These are phyloP conservation scores for Catagonus wagneri DNA, from an alignment of 2,113 vertebrate genomes.

Conservation along the genomic window DNA sequence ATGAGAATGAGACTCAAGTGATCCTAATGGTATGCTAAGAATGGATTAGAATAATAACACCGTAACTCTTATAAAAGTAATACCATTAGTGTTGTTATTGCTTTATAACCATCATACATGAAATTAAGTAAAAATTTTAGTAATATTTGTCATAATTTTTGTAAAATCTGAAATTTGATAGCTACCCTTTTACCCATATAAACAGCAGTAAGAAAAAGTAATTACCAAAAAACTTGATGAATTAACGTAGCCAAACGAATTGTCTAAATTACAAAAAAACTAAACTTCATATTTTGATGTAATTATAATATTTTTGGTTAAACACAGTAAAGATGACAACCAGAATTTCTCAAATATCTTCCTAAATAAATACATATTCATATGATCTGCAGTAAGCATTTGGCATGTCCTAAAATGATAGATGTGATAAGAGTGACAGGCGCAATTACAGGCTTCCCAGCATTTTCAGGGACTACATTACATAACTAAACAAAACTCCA, in stretches of 20 bases:
- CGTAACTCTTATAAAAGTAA: neutral
- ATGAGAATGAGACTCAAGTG: conserved; percentile 40
- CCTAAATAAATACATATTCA: neutral
- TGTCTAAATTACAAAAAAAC: neutral
- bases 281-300: neutral
- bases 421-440: neutral
- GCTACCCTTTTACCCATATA: neutral
- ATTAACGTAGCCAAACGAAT: neutral
- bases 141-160: neutral
- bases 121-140: conserved; percentile 13
- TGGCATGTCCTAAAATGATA: neutral
- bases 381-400: neutral
- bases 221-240: neutral
- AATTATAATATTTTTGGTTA: conserved; percentile 8
- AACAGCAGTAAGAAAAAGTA: conserved; percentile 3
- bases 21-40: neutral
- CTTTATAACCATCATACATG: neutral
- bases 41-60: neutral
- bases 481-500: neutral
- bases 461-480: neutral
- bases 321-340: neutral
- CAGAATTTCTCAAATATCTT: neutral
- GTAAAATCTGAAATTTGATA: neutral
- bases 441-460: neutral
- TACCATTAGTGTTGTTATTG: neutral